phyloP scores from a whole-genome alignment of 2,888 invertebrate species.

The Drosophila mettleri region DNA sequence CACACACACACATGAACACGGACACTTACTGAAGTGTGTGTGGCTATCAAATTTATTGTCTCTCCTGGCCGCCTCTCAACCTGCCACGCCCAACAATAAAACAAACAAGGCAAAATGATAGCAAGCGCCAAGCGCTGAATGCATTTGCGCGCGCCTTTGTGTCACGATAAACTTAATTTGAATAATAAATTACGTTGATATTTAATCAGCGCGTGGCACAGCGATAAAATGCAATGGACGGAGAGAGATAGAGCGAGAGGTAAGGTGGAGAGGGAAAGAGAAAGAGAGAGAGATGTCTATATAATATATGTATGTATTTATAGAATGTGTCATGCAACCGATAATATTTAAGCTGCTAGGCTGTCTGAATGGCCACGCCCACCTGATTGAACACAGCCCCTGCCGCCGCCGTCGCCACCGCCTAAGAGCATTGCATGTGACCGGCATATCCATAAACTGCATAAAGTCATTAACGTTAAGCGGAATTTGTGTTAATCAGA shows the following conservation, averaged over 20 bases:
- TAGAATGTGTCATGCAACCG: constrained; percentile 59
- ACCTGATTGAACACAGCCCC: constrained; percentile 2
- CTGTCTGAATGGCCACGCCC: constrained; percentile 6
- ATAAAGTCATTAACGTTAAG: constrained; percentile 81
- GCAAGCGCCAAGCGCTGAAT: constrained; percentile 3
- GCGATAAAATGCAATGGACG: constrained; percentile 75
- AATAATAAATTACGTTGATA: constrained; percentile 78
- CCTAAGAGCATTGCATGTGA: constrained; percentile 27
- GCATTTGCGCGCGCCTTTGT: constrained; percentile 63
- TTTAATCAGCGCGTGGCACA: constrained; percentile 71
- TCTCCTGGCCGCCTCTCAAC: neutral
- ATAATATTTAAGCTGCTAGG: constrained; percentile 65
- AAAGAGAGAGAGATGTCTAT: neutral
- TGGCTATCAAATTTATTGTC: constrained; percentile 60
- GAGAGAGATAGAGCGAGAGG: neutral
- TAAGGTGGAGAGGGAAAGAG: no score
- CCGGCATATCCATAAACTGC: constrained; percentile 68
- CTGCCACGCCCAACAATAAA: constrained; percentile 14
- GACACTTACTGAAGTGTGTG: constrained; percentile 7
- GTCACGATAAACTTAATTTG: constrained; percentile 75
- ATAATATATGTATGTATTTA: constrained; percentile 3
- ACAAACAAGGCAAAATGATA: constrained; percentile 15
- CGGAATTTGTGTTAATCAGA: constrained; percentile 80
- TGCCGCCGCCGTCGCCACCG: neutral
- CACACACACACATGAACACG: constrained; percentile 25